A percentile compares a stretch with the other conserved stretches of the same genome.
These are phyloP conservation scores for Cephus pygmeus DNA, from an alignment of 2,888 invertebrate genomes.

Conservation along the genomic window DNA sequence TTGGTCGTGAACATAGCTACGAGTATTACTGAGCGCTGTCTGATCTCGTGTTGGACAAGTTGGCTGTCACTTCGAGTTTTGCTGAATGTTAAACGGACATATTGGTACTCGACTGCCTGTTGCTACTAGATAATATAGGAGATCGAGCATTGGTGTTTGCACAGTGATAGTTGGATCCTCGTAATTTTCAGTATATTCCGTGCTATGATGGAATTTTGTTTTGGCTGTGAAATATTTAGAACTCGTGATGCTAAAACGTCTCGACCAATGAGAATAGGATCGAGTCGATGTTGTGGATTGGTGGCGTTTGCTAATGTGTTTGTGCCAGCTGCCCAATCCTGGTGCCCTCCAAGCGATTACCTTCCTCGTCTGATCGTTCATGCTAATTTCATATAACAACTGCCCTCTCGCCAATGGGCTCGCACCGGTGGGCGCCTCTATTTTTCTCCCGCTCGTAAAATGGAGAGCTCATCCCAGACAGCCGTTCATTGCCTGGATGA, in stretches of 20 bases:
- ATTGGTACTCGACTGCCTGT: conserved; percentile 12
- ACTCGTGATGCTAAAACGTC: too few species aligned
- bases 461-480: conserved; percentile 38
- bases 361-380: conserved; percentile 58
- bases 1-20: too few species aligned
- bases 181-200: too few species aligned
- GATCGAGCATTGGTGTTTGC: too few species aligned
- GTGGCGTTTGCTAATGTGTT: conserved; percentile 38
- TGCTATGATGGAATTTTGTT: too few species aligned
- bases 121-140: not conserved
- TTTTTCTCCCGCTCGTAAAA: conserved; percentile 41
- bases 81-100: conserved; percentile 44
- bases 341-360: conserved; percentile 59
- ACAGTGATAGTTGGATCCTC: too few species aligned
- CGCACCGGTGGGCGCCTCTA: conserved; percentile 26
- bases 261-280: conserved; percentile 53
- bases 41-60: conserved; percentile 19
- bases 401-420: conserved; percentile 62
- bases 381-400: conserved; percentile 66
- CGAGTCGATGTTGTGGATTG: conserved; percentile 44
- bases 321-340: conserved; percentile 54
- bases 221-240: too few species aligned
- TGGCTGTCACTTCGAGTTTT: conserved; percentile 49
- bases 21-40: not conserved
- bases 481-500: not conserved